Percentiles rank a stretch among this genome's conserved stretches.
Conservation (phyloP, 2,113 vertebrate genomes). For the Xiphorhynchus elegans region DNA sequence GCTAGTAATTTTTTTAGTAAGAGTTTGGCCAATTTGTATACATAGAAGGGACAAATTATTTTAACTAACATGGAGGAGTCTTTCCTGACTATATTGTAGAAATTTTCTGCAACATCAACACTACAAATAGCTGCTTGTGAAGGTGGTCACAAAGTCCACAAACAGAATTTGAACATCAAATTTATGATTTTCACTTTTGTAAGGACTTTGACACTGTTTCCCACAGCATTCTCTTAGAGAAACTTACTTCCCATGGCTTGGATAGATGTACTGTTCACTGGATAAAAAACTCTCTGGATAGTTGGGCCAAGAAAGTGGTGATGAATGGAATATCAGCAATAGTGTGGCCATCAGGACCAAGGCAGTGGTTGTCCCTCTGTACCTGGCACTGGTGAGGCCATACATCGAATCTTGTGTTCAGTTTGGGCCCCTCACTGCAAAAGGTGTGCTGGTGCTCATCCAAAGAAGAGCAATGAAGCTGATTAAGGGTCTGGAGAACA, state of each 20-base stretch:
- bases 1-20: neutral
- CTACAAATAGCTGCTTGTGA: neutral
- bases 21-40: neutral
- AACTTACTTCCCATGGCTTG: neutral
- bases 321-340: neutral
- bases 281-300: neutral
- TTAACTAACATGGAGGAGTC: neutral
- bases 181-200: neutral
- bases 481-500: neutral
- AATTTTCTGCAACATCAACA: neutral
- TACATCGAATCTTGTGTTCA: neutral
- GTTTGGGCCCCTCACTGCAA: neutral
- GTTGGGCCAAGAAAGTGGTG: neutral
- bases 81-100: neutral
- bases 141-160: neutral
- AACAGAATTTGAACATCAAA: neutral
- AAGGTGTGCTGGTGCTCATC: neutral
- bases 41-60: neutral
- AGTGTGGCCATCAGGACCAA: neutral
- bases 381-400: fast-evolving
- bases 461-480: neutral
- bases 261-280: neutral
- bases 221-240: neutral
- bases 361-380: no score
- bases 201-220: neutral